phyloP scores from a whole-genome alignment of 2,797 vertebrate genomes.

The Euphonia xanthogaster region DNA sequence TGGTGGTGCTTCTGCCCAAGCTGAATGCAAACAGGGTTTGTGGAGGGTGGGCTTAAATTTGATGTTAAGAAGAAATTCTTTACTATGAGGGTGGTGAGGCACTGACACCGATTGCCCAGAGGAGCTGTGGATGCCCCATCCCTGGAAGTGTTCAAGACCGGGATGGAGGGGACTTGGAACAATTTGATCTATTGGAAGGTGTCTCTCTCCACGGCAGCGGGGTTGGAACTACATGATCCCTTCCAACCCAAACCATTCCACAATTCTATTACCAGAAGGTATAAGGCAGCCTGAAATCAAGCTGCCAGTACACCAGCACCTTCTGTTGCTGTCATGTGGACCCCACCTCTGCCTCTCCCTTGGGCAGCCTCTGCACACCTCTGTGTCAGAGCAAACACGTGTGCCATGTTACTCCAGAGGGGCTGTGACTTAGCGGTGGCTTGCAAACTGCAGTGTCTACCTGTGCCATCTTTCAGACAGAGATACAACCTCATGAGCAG shows the following conservation, averaged over 20 bases:
- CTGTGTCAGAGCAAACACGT: rapidly evolving
- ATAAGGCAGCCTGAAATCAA: neutral
- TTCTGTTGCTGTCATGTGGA: neutral
- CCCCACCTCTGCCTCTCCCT: neutral
- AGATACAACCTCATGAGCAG: neutral
- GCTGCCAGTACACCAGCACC: neutral
- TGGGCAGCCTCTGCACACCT: neutral
- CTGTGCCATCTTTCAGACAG: neutral
- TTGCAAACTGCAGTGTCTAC: neutral
- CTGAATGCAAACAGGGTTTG: neutral
- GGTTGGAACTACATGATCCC: rapidly evolving
- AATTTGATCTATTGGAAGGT: neutral
- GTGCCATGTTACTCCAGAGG: neutral
- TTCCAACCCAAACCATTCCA: neutral
- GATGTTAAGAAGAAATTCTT: neutral
- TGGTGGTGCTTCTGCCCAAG: neutral
- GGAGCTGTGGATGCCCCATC: neutral
- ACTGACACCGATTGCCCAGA: neutral
- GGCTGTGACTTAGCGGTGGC: rapidly evolving
- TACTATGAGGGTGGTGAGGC: neutral
- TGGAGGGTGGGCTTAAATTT: neutral
- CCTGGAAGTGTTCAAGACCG: neutral
- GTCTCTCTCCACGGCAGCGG: too few relatives aligned
- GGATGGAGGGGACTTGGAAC: neutral
- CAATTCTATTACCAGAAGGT: neutral